These are phyloP conservation scores for Phenganax marumi DNA, from an alignment of 92 coral and sea anemone species.

Conservation along the genomic window DNA sequence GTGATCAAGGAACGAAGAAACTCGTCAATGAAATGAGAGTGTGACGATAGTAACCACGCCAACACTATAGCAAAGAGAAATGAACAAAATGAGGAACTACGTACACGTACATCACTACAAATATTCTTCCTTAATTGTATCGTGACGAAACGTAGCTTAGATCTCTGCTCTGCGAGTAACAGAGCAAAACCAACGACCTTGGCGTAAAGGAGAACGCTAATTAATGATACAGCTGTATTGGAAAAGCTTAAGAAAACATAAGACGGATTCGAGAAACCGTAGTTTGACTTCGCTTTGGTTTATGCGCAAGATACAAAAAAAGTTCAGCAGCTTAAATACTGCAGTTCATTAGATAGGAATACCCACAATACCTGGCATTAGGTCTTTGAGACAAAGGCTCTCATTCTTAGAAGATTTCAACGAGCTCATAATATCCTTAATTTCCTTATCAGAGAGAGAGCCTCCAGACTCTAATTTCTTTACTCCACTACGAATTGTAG, in stretches of 20 bases:
- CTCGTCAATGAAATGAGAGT: constrained; percentile 72
- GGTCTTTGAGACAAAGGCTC: constrained; percentile 12
- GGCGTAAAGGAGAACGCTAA: too few relatives aligned
- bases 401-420: constrained; percentile 22
- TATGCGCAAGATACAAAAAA: too few relatives aligned
- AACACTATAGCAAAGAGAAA: constrained; percentile 9
- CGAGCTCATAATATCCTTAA: constrained; percentile 23
- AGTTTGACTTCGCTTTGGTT: too few relatives aligned
- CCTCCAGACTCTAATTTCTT: constrained; percentile 26
- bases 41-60: constrained; percentile 52
- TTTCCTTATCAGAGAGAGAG: constrained; percentile 27
- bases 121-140: neutral
- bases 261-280: too few relatives aligned
- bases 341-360: neutral
- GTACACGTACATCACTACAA: neutral
- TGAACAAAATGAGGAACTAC: neutral
- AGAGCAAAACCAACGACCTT: too few relatives aligned
- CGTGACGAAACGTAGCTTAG: neutral
- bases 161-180: neutral
- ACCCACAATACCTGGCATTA: constrained; percentile 20
- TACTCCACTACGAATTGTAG: constrained; percentile 9
- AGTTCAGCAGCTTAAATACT: too few relatives aligned
- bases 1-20: constrained; percentile 66
- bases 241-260: too few relatives aligned
- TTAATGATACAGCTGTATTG: too few relatives aligned